Conservation (phyloP, 1,140 invertebrate genomes). For the Drosophila ambigua region DNA sequence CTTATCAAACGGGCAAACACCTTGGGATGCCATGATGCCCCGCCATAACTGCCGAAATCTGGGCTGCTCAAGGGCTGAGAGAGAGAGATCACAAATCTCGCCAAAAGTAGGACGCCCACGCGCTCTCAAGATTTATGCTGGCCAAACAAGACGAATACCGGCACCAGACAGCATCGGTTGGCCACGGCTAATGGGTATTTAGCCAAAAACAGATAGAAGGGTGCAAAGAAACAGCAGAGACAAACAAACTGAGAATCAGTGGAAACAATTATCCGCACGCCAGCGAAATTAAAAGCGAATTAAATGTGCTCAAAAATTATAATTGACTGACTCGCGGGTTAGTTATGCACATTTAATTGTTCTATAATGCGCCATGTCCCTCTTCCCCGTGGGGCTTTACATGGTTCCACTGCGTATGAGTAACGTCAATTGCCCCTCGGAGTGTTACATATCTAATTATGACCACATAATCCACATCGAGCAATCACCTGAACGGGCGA, state of each 20-base stretch:
- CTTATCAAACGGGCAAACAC: conserved; percentile 28
- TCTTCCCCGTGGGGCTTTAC: conserved; percentile 16
- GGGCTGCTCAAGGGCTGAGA: conserved; percentile 25
- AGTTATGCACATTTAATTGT: conserved; percentile 69
- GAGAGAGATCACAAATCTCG: conserved; percentile 19
- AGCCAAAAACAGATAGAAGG: conserved; percentile 14
- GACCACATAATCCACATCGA: conserved; percentile 15
- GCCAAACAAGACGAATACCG: conserved; percentile 12
- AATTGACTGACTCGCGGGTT: conserved; percentile 46
- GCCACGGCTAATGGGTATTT: too few species aligned
- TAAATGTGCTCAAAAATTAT: conserved; percentile 56
- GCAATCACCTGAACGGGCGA: conserved; percentile 41
- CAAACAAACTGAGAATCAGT: conserved; percentile 3
- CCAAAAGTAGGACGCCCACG: conserved; percentile 47
- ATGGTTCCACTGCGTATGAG: conserved; percentile 54
- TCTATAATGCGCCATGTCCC: conserved; percentile 41
- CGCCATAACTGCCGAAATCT: conserved; percentile 41
- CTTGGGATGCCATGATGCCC: conserved; percentile 22
- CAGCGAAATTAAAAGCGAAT: conserved; percentile 56
- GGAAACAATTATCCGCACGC: conserved; percentile 62
- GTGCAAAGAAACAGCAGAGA: background rate
- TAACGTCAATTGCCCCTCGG: conserved; percentile 43
- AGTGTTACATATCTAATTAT: conserved; percentile 45
- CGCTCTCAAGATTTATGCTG: conserved; percentile 35
- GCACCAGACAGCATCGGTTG: background rate